A percentile compares a stretch with the other conserved stretches of the same genome.
phyloP scores from a whole-genome alignment of 1,140 invertebrate genomes.

The Zaprionus capensis region DNA sequence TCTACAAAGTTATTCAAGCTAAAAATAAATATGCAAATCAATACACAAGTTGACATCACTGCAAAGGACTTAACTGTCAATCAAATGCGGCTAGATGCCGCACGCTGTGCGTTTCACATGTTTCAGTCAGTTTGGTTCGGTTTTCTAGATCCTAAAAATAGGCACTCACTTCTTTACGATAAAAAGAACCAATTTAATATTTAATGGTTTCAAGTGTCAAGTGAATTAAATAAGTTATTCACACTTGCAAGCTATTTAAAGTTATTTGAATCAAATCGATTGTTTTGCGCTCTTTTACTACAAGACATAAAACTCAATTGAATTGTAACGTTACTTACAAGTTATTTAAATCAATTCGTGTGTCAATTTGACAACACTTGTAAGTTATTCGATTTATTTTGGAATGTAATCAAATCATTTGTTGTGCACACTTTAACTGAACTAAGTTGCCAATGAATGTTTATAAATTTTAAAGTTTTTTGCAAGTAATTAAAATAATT shows the following conservation, averaged over 20 bases:
- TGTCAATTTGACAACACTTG: not conserved
- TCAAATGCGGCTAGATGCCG: not conserved
- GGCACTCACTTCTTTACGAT: too few species aligned
- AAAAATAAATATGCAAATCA: conserved; percentile 6
- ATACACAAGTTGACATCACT: not conserved
- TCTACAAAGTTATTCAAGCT: not conserved
- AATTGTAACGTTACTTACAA: not conserved
- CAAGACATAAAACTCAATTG: too few species aligned
- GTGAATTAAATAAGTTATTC: too few species aligned
- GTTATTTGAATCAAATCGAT: too few species aligned
- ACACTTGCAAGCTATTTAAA: too few species aligned
- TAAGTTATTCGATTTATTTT: not conserved
- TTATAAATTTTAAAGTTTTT: too few species aligned
- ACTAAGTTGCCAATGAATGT: not conserved
- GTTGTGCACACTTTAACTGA: not conserved
- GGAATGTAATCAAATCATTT: not conserved
- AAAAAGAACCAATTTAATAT: too few species aligned
- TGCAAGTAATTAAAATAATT: not conserved
- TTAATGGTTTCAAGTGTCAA: too few species aligned
- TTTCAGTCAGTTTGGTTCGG: not conserved
- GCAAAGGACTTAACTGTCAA: not conserved
- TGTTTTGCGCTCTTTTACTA: too few species aligned
- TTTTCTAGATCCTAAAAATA: too few species aligned
- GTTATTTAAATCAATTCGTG: not conserved
- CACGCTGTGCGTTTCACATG: not conserved